Evolutionary conservation across 2,888 invertebrate genomes (phyloP), one percentile per base, ranked within the genome.

Genomic region (Beris chalybata): DNA sequence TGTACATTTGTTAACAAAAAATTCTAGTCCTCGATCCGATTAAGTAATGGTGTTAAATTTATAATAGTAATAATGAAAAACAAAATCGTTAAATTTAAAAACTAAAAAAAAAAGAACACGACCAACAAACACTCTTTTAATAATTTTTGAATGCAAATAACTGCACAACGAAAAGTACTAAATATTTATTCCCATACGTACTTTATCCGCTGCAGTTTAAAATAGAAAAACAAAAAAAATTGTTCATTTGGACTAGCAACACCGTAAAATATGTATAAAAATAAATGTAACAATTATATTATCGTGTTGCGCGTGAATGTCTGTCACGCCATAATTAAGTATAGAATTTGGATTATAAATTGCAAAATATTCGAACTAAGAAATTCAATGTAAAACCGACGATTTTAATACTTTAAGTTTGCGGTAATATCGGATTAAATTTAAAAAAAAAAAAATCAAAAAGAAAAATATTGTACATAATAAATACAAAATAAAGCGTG

Each of bases 1-100:
- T 50, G 50, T 38, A 61, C 29, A 61, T 61, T 61, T 61, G 61
- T 61, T 61, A 38, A 43, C 50, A 3, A 61, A 52, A 44, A 59
- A 38, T 43, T 61, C 61, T 61, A 61, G 50, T 32, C 43, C 61
- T 38, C 29, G 9, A 13, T 6, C 12, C n/a, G n/a, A n/a, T 48
- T 48, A 48, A 48, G 15, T 38, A 38, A 38, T 9, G 38, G 22
- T 38, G 5, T 38, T 7, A 38, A 38, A 38, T 38, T 38, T 38
- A 38, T 38, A 7, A 38, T 7, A 7, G 38, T 3, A 38, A 3
- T 38, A 3, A 38, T 38, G 9, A 38, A 38, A 38, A 38, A 32
- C 5, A 32, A 32, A 32, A 32, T 7, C 38, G 9, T 38, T 38
- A 38, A 38, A 38, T 38, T 38, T 38, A 38, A 38, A 38, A 38